Base-by-base conservation (phyloP, 2,888 invertebrate species). In the Notodonta ziczac region DNA sequence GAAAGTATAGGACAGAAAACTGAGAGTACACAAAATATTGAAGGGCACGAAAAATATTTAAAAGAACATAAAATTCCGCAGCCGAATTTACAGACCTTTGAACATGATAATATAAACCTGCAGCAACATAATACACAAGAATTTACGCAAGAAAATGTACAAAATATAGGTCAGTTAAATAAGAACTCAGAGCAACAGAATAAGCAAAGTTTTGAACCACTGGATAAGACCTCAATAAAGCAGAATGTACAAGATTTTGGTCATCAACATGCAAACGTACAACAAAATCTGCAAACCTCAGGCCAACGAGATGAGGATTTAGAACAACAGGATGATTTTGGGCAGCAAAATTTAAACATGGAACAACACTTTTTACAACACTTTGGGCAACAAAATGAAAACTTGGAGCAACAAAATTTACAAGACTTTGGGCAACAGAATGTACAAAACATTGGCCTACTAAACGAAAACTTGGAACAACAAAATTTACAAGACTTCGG, bases 201-300 rank as follows among this genome's bases (percentile, higher is more conserved):
- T 46, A 46, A 57, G 55, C 61, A 56, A 59, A 59, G 65, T 42
- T 51, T 58, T 1, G n/a, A n/a, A 9, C 58, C 42, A 14, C 52
- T 39, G 16, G 14, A 35, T 57, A 51, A 40, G 16, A 58, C 58
- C 8, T 12, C 52, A 39, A 55, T 58, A 10, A 55, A 52, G 48
- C 40, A 59, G 50, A 64, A 63, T 50, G 9, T 58, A 10, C 60
- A 62, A 50, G 58, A 63, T 44, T 42, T 63, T 9, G 59, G 35
- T 13, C 63, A 66, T 42, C 69, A 67, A 39, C 61, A 54, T 16
- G 51, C 8, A 48, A 42, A 72, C 54, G 62, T 69, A 55, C 67
- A 78, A 54, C 58, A 66, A 46, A 62, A 70, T 12, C 32, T 61
- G 66, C 59, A 54, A 57, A 60, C 66, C 40, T 54, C 58, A 0